These are phyloP conservation scores for Acipenser transmontanus DNA, from an alignment of 2,797 vertebrate genomes.

Conservation along the genomic window DNA sequence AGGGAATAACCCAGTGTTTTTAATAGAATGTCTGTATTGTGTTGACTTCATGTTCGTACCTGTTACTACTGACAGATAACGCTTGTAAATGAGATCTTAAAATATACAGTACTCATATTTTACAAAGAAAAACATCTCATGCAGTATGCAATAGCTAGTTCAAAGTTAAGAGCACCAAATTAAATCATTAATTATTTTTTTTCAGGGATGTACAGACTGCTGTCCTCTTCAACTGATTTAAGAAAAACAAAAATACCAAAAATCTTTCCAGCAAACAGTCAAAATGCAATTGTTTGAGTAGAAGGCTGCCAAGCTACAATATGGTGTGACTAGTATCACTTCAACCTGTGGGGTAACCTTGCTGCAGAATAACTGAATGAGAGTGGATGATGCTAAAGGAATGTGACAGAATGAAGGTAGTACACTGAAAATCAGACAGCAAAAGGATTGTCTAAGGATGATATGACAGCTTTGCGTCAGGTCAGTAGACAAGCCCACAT, in stretches of 20 bases:
- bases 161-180: too few relatives aligned
- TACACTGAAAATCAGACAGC: conserved; percentile 29
- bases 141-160: too few relatives aligned
- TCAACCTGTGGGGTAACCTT: conserved; percentile 21
- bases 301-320: not conserved
- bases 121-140: too few relatives aligned
- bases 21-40: too few relatives aligned
- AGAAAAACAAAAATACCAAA: not conserved
- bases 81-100: too few relatives aligned
- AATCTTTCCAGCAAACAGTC: conserved; percentile 1
- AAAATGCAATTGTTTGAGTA: not conserved
- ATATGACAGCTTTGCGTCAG: conserved; percentile 24
- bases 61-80: too few relatives aligned
- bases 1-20: too few relatives aligned
- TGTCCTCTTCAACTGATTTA: not conserved
- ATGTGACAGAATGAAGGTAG: conserved; percentile 36
- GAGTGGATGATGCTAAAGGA: conserved; percentile 37
- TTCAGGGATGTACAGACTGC: too few relatives aligned
- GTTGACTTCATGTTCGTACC: too few relatives aligned
- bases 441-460: conserved; percentile 21
- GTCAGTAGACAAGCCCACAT: conserved; percentile 30
- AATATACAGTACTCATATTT: too few relatives aligned
- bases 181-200: too few relatives aligned
- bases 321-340: conserved; percentile 13
- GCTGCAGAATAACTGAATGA: conserved; percentile 25